Evolutionary conservation across 1,140 invertebrate species (phyloP).

Genomic region (Drosophila melanica): DNA sequence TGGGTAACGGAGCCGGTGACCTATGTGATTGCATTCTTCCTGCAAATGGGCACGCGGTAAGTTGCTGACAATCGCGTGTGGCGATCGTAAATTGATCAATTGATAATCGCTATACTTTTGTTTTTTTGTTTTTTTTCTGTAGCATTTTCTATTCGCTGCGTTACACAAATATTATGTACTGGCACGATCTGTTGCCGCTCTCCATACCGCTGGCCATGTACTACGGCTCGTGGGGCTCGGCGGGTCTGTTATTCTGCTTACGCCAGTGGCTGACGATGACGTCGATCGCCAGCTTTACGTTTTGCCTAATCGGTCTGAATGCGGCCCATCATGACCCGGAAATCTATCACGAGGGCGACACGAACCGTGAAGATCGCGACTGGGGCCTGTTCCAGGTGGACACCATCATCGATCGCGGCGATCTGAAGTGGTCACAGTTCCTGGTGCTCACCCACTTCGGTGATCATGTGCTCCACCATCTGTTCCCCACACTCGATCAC

Average conservation of each 20-base stretch:
- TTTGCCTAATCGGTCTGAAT: constrained; percentile 88
- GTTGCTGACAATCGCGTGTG: constrained; percentile 20
- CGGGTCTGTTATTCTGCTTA: constrained; percentile 70
- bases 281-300: constrained; percentile 86
- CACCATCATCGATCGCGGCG: constrained; percentile 89
- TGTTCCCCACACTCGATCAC: constrained; percentile 93
- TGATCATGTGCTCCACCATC: constrained; percentile 91
- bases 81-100: constrained; percentile 31
- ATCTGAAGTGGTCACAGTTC: constrained; percentile 89
- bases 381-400: constrained; percentile 92
- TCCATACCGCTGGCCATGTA: constrained; percentile 85
- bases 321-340: constrained; percentile 93
- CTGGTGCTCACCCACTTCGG: constrained; percentile 90
- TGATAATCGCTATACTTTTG: constrained; percentile 5
- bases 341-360: constrained; percentile 93
- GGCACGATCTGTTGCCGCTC: constrained; percentile 84
- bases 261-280: constrained; percentile 87
- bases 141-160: constrained; percentile 75
- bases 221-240: constrained; percentile 67
- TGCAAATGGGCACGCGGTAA: constrained; percentile 75
- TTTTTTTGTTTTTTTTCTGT: constrained; percentile 20
- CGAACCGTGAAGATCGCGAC: constrained; percentile 87
- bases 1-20: constrained; percentile 85
- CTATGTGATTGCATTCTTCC: constrained; percentile 84
- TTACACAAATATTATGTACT: constrained; percentile 75